These are phyloP conservation scores for Rhagonycha fulva DNA, from an alignment of 2,888 invertebrate species.

Conservation along the genomic window DNA sequence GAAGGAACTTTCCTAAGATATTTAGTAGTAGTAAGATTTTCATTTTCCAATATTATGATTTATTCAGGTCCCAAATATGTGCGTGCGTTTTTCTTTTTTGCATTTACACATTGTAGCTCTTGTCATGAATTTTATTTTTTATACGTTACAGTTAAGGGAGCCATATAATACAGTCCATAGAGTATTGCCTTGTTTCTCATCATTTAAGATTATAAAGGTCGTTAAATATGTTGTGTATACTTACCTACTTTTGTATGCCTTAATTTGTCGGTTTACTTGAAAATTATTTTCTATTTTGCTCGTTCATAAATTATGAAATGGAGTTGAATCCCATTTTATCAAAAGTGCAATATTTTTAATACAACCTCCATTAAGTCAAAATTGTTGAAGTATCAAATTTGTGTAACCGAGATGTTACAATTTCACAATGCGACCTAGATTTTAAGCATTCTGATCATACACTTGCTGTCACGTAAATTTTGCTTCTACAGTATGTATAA, in stretches of 20 bases:
- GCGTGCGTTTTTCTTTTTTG: slow-evolving; percentile 8
- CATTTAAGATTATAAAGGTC: not conserved
- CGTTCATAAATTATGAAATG: not conserved
- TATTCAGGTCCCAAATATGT: slow-evolving; percentile 22
- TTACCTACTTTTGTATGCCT: not conserved
- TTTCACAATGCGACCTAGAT: slow-evolving; percentile 5
- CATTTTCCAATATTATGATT: slow-evolving; percentile 23
- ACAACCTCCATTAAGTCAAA: not conserved
- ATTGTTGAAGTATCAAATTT: not conserved
- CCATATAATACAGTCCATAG: slow-evolving; percentile 3
- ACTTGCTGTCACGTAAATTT: not conserved
- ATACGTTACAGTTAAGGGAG: slow-evolving; percentile 12
- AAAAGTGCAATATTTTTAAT: not conserved
- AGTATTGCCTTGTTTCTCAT: not conserved
- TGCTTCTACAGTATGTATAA: not conserved
- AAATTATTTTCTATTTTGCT: not conserved
- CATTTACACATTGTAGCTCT: slow-evolving; percentile 18
- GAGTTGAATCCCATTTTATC: not conserved
- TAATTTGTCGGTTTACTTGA: no score
- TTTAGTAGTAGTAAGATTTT: slow-evolving; percentile 18
- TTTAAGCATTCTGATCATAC: slow-evolving; percentile 4
- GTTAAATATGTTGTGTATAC: not conserved
- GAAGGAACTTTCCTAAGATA: slow-evolving; percentile 14
- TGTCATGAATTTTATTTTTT: slow-evolving; percentile 21
- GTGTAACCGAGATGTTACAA: not conserved